Percentiles rank a stretch among this genome's conserved stretches.
These are phyloP conservation scores for Tetanocera ferruginea DNA, from an alignment of 2,888 invertebrate genomes.

Conservation along the genomic window DNA sequence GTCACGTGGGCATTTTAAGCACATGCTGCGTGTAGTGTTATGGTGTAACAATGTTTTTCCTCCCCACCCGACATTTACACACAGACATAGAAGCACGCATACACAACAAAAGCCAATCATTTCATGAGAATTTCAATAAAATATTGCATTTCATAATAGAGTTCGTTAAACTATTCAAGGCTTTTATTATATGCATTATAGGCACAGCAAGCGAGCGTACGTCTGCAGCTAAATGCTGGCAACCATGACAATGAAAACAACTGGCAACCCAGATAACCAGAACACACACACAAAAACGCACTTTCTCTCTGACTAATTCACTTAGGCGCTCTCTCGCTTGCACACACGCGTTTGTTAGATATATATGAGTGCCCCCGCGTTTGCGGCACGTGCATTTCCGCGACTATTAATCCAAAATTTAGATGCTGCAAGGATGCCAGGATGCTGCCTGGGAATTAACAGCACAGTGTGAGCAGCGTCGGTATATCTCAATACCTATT, in stretches of 20 bases:
- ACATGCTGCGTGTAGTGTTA: constrained; percentile 8
- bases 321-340: background rate
- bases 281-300: background rate
- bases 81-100: background rate
- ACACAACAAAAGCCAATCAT: background rate
- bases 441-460: constrained; percentile 28
- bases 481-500: background rate
- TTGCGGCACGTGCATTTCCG: constrained; percentile 51
- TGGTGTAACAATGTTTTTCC: background rate
- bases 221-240: constrained; percentile 1
- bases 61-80: background rate
- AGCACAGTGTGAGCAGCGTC: background rate
- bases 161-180: background rate
- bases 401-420: constrained; percentile 53
- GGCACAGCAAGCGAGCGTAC: background rate
- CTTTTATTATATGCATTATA: background rate
- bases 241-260: constrained; percentile 15
- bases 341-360: constrained; percentile 2
- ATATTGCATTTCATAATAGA: background rate
- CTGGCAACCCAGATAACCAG: constrained; percentile 1
- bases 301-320: no score
- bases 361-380: background rate
- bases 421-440: constrained; percentile 46
- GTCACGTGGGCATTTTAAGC: constrained; percentile 14
- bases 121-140: constrained; percentile 17